Evolutionary conservation across 2,888 invertebrate species (phyloP).

Genomic region (Lasioglossum lativentre): DNA sequence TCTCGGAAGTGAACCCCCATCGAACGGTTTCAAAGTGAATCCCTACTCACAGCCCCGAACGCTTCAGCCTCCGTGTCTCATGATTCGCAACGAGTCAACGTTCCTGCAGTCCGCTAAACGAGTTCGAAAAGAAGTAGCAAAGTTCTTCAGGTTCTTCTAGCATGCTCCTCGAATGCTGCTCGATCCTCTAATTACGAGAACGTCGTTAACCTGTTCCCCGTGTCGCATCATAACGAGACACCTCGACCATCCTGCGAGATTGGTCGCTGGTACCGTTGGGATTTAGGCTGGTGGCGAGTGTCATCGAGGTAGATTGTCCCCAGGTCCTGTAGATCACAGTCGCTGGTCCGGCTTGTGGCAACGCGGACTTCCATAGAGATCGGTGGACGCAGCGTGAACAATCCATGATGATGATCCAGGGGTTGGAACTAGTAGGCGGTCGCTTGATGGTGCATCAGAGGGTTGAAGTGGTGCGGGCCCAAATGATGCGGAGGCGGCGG

Average conservation of each 20-base stretch:
- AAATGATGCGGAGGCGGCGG: slow-evolving; percentile 89
- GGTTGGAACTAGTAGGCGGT: slow-evolving; percentile 79
- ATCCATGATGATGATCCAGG: neutral
- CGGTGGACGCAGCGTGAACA: neutral
- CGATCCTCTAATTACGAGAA: neutral
- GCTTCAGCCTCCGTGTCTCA: neutral
- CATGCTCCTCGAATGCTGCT: neutral
- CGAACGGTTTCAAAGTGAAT: slow-evolving; percentile 3
- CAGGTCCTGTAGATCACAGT: neutral
- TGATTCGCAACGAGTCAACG: slow-evolving; percentile 6
- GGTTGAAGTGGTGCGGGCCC: slow-evolving; percentile 86
- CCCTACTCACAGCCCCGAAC: slow-evolving; percentile 1
- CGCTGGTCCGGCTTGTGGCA: neutral
- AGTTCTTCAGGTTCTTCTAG: slow-evolving; percentile 6
- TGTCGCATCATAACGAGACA: neutral
- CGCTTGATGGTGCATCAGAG: slow-evolving; percentile 87
- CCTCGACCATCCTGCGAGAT: neutral
- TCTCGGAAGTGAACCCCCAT: neutral
- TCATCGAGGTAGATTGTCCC: neutral
- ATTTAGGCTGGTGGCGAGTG: neutral
- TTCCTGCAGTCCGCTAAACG: slow-evolving; percentile 6
- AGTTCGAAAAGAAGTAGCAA: neutral
- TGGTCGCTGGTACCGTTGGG: neutral
- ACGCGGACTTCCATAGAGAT: neutral
- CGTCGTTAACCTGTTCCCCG: neutral